These are phyloP conservation scores for Trichechus manatus DNA, from an alignment of 2,113 vertebrate genomes.

Conservation along the genomic window DNA sequence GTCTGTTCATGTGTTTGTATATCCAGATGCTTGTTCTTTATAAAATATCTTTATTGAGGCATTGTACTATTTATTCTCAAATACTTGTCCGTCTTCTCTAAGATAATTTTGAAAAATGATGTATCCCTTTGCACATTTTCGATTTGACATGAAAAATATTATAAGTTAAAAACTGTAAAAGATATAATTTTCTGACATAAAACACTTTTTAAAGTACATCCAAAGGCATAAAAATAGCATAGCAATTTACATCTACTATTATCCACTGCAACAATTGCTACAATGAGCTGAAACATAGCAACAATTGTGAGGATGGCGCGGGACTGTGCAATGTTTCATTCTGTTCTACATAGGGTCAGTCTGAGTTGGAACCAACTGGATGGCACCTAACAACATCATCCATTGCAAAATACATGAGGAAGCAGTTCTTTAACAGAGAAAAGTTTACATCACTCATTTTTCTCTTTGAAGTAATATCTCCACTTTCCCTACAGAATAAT, in stretches of 20 bases:
- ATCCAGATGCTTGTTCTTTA: not conserved
- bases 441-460: not conserved
- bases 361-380: too few species aligned
- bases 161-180: not conserved
- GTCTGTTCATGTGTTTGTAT: not conserved
- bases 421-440: not conserved
- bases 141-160: conserved; percentile 4
- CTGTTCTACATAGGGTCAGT: too few species aligned
- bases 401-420: not conserved
- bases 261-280: not conserved
- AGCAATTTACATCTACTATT: not conserved
- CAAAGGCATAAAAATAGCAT: not conserved
- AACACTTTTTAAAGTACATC: not conserved
- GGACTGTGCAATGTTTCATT: too few species aligned
- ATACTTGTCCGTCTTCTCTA: not conserved
- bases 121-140: not conserved
- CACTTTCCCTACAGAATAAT: not conserved
- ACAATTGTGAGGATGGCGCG: too few species aligned
- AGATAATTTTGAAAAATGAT: conserved; percentile 1
- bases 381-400: not conserved
- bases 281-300: too few species aligned
- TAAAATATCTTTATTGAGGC: not conserved
- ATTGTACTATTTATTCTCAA: not conserved
- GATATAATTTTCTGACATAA: not conserved
- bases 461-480: not conserved